Evolutionary conservation across 2,797 vertebrate species (phyloP), one percentile per base, ranked within the genome.

Genomic region (Halcyon smyrnensis): DNA sequence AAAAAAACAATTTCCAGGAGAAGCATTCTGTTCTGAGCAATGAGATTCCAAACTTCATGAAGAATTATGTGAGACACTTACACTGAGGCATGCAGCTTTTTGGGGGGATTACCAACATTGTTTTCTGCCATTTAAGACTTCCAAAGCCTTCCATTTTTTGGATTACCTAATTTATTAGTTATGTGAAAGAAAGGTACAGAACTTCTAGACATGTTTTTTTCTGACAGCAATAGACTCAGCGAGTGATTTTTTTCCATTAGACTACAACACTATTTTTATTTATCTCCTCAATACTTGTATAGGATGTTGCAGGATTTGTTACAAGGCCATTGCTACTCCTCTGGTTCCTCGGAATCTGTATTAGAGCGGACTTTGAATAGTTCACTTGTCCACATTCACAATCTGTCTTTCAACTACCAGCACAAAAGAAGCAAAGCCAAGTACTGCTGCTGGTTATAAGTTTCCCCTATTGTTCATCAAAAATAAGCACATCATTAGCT

Each of bases 361-460:
- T 34, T 37, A 25, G 57, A 80, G 60, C 51, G 74, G 82, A 56
- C n/a, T 87, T 80, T 91, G 81, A 96, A 95, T 85, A 80, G 87
- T 45, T 92, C 0, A 0, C 53, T 89, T 95, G 82, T 92, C 78
- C 75, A 16, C 39, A 73, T 65, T 89, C 93, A 89, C 64, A 37
- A 12, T 53, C 69, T 43, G 46, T 78, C 89, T 96, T 94, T 97
- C 94, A 96, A 75, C 75, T 87, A 89, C 25, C 39, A 94, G 23
- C 51, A 87, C 59, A 91, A 89, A 89, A 92, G 53, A 67, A 94
- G 84, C 63, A 75, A 79, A 87, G 67, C 19, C 39, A 73, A 85
- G 62, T 80, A 89, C 60, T 71, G 45, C 79, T 89, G 39, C 53
- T 87, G 53, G 28, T 89, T 92, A 89, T 60, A 95, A 60, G 23